Base-by-base conservation (phyloP, 2,888 invertebrate genomes). In the Drosophila siamana region DNA sequence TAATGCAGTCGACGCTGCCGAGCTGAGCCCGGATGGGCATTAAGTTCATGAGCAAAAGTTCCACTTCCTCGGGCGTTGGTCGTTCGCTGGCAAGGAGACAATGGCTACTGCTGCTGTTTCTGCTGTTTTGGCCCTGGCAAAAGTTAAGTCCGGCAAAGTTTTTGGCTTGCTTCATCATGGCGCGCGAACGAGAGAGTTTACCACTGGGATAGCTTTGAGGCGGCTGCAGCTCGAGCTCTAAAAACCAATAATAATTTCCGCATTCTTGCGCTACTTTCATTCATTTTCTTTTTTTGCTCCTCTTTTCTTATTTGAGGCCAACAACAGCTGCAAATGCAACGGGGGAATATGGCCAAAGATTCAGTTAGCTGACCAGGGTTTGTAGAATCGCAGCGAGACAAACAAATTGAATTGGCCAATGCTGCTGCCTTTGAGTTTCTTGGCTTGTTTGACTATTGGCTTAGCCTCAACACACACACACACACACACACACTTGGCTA, bases 161-260 rank as follows among this genome's bases (percentile, higher is more conserved):
- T 86, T 78, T 70, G 69, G 74, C 67, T 76, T 56, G 83, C 69
- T 74, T 69, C 73, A 83, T 78, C 85, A 83, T 70, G 70, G 69
- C 68, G 74, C 7, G 43, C 26, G 52, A n/a, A 13, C 13, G 7
- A 13, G 19, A 41, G 41, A 82, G 75, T 84, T 86, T 86, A 82
- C 86, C 82, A 63, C 70, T 76, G 84, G 87, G 84, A 85, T 19
- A 19, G 75, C 69, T 66, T 64, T 63, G 76, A 57, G 80, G 68
- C 74, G 80, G 68, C 74, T 72, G 70, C 65, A 22, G 44, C 44
- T 55, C 2, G 80, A 67, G 61, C 71, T 76, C 72, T 55, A 78
- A 76, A 86, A 85, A 85, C 87, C 87, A 85, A 85, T 85, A 85
- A 85, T 86, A 86, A 86, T 85, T 84, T 85, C 74, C 86, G 69